These are phyloP conservation scores for Lasiurus borealis DNA, from an alignment of 2,113 vertebrate species.

Conservation along the genomic window DNA sequence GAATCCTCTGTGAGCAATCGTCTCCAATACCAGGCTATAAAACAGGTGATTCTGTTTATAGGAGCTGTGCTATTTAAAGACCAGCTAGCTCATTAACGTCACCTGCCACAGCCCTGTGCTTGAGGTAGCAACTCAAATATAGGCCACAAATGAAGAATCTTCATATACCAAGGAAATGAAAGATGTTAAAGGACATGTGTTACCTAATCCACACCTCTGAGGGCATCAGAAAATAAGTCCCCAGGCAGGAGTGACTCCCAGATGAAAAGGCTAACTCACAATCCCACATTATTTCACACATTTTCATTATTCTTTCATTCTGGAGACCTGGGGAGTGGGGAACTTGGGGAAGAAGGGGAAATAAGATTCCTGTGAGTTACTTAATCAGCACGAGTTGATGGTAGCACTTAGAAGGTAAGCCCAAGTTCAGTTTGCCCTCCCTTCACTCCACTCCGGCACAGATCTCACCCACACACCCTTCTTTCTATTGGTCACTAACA, in stretches of 20 bases:
- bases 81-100: conserved; percentile 56
- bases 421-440: neutral
- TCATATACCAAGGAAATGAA: conserved; percentile 44
- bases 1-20: conserved; percentile 37
- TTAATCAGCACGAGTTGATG: neutral
- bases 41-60: conserved; percentile 70
- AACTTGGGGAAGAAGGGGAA: neutral
- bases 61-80: conserved; percentile 69
- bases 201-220: neutral
- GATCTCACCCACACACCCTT: neutral
- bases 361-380: neutral
- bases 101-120: conserved; percentile 10
- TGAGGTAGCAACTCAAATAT: conserved; percentile 1
- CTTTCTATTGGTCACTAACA: neutral
- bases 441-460: neutral
- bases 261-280: neutral
- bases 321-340: neutral
- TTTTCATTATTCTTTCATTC: neutral
- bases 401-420: neutral
- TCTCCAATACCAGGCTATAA: conserved; percentile 46
- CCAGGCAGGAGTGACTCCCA: neutral
- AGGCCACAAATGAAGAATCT: conserved; percentile 10
- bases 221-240: neutral
- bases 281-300: neutral
- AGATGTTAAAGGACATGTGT: neutral